Evolutionary conservation across 2,888 invertebrate genomes (phyloP), one percentile per base, ranked within the genome.

Genomic region (Drosophila meridiana): DNA sequence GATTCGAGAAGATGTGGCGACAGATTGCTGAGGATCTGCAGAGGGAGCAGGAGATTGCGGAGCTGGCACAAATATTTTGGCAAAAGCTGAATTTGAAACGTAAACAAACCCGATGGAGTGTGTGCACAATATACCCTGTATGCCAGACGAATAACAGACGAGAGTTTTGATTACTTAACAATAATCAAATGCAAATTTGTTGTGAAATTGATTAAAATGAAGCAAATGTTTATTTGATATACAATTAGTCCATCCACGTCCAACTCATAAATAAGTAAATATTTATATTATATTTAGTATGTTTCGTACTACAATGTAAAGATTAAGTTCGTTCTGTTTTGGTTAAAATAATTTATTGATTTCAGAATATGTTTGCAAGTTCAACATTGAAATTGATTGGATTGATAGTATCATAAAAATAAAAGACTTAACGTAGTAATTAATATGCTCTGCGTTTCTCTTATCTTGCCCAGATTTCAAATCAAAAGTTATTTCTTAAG

Each of bases 291-390:
- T 8, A 50, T 32, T 50, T 50, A 50, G 11, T 28, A 20, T 20
- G 20, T 20, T 20, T 20, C 13, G 28, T 28, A 47, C 7, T 73
- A 48, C 53, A 67, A 69, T 59, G 42, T 87, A 77, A 88, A 83
- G 73, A 83, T 70, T 68, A 73, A 62, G 66, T 66, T 86, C 69
- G 65, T 66, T 83, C 90, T 81, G 81, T 66, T 83, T 87, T 81
- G 81, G 82, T 90, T 82, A 90, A 89, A 90, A 90, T 87, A 87
- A 87, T 89, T 87, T 87, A 87, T 88, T 88, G 86, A 72, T 76
- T 77, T 81, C 77, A 69, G 68, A 88, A 90, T 74, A 69, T 69
- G 68, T 71, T 74, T 83, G 20, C 76, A 84, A 69, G 71, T 69
- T 69, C 76, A 79, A 76, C 72, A 76, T 69, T 78, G 26, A 69